Evolutionary conservation across 2,797 vertebrate species (phyloP), one percentile per base, ranked within the genome.

Genomic region (Melanogrammus aeglefinus): DNA sequence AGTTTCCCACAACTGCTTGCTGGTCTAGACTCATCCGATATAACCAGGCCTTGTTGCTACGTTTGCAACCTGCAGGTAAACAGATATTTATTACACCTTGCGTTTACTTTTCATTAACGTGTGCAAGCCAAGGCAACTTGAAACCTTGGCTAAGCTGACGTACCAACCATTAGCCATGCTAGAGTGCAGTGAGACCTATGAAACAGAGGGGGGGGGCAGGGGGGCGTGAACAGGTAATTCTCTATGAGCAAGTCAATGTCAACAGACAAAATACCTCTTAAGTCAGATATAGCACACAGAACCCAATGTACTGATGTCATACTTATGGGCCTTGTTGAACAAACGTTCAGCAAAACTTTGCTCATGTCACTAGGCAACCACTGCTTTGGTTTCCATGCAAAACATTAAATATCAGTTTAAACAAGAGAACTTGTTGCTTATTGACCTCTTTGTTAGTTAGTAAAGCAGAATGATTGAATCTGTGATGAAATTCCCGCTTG

Each of bases 241-340:
- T 41, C 39, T 74, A 31, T 12, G 31, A 57, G 27, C 74, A 75
- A 63, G 75, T 76, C 47, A 76, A 69, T n/a, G 75, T 76, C 75
- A 76, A 76, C 47, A 76, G 51, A 63, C 75, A 74, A 18, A 41
- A 74, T 27, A 69, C 8, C 39, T 44, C 10, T 44, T 74, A 44
- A 13, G 33, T 2, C 75, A 77, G 71, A 72, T 73, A 36, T 47
- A 72, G 76, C 38, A 36, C 47, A 36, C 44, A 75, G 47, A 57
- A 57, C 57, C 57, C 63, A n/a, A 35, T n/a, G 29, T 38, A 57
- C 31, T 77, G 71, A 57, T 77, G 70, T 77, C 71, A 73, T 18
- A 27, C 41, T 57, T 41, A 73, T 27, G 14, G 66, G 7, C 69
- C 21, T 31, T 31, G 44, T 47, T 21, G 74, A 57, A 47, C 29